Percentiles rank a stretch among this genome's conserved stretches.
Evolutionary conservation across 2,113 vertebrate species (phyloP).

Genomic region (Alexandromys fortis): DNA sequence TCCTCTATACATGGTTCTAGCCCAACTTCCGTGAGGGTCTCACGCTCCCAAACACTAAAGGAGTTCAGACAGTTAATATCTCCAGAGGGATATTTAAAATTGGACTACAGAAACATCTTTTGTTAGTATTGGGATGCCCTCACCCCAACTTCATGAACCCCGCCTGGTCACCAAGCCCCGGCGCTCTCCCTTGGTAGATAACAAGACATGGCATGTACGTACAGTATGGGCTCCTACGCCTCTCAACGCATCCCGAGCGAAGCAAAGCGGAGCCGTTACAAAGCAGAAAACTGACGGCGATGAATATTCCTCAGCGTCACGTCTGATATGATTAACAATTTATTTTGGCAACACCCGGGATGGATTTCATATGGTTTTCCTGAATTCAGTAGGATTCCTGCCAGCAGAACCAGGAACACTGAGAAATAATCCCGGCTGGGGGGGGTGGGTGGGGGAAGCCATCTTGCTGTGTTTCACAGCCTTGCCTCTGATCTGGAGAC

Average conservation of each 20-base stretch:
- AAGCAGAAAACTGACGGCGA: conserved; percentile 61
- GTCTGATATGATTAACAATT: conserved; percentile 76
- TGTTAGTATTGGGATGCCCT: neutral
- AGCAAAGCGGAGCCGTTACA: conserved; percentile 56
- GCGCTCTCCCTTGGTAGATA: neutral
- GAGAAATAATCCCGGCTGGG: conserved; percentile 75
- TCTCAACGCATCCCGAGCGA: conserved; percentile 61
- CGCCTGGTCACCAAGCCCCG: neutral
- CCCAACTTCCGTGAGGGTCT: neutral
- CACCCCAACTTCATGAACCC: neutral
- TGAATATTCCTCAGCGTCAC: conserved; percentile 66
- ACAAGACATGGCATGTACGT: conserved; percentile 3
- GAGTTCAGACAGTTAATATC: neutral
- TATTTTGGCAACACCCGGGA: conserved; percentile 76
- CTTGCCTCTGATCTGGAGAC: conserved; percentile 80
- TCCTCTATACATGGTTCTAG: neutral
- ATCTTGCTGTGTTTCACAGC: conserved; percentile 76
- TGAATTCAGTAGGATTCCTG: conserved; percentile 76
- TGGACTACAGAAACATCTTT: conserved; percentile 1
- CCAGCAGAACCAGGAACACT: conserved; percentile 79
- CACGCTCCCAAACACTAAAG: neutral
- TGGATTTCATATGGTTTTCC: conserved; percentile 77
- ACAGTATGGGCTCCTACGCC: neutral
- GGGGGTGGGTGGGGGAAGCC: conserved; percentile 54
- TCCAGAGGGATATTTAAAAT: conserved; percentile 12